phyloP scores from a whole-genome alignment of 2,888 invertebrate genomes.

The Drosophila pegasa region DNA sequence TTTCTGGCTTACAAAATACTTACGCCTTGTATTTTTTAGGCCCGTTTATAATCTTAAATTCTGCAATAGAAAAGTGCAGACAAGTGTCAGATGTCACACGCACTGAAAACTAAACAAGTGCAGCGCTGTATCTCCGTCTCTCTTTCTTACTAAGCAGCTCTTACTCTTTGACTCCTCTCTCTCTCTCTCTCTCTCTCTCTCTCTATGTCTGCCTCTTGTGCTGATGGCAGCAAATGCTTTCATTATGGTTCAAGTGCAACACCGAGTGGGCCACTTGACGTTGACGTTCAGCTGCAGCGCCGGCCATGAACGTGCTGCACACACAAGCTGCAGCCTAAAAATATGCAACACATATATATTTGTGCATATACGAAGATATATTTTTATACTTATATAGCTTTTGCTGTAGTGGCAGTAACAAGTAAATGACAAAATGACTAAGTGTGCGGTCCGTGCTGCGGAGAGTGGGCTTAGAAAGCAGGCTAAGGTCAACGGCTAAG shows the following conservation, averaged over 20 bases:
- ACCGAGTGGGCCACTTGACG: constrained; percentile 72
- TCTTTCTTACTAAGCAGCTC: neutral
- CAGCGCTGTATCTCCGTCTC: constrained; percentile 8
- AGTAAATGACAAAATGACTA: constrained; percentile 63
- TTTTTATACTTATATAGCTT: constrained; percentile 2
- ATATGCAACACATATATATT: constrained; percentile 52
- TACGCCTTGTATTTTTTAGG: constrained; percentile 13
- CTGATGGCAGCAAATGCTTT: constrained; percentile 73
- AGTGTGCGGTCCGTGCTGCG: constrained; percentile 45
- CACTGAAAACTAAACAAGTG: constrained; percentile 61
- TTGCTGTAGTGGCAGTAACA: constrained; percentile 47
- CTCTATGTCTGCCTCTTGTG: constrained; percentile 20
- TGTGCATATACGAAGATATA: neutral
- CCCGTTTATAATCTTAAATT: constrained; percentile 35
- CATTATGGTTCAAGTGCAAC: constrained; percentile 78
- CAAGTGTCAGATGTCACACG: constrained; percentile 69
- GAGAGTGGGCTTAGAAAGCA: constrained; percentile 44
- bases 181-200: constrained; percentile 3
- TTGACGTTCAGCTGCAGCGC: constrained; percentile 47
- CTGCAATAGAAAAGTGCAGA: constrained; percentile 51
- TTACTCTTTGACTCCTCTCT: neutral
- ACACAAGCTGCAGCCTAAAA: constrained; percentile 54
- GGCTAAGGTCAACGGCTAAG: constrained; percentile 76
- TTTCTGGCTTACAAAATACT: neutral
- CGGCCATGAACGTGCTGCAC: constrained; percentile 60